phyloP scores from a whole-genome alignment of 2,797 vertebrate genomes.

The Urocyon cinereoargenteus region DNA sequence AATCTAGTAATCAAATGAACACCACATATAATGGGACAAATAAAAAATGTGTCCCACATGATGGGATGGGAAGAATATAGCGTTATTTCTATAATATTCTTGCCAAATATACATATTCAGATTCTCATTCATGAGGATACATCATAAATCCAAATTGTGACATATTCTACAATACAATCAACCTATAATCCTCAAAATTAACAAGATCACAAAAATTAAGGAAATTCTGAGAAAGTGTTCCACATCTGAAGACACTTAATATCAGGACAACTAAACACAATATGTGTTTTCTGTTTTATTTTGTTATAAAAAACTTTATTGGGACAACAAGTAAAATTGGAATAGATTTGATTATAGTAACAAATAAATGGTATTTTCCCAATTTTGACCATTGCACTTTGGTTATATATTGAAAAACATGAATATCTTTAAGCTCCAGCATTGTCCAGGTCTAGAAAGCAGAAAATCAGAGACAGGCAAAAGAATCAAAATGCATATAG shows the following conservation, averaged over 20 bases:
- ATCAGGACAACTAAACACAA: background rate
- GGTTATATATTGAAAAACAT: background rate
- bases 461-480: background rate
- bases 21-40: background rate
- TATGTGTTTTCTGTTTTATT: background rate
- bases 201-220: background rate
- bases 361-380: background rate
- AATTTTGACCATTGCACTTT: background rate
- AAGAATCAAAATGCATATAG: background rate
- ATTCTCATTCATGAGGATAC: background rate
- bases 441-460: background rate
- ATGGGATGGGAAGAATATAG: background rate
- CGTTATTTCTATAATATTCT: background rate
- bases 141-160: background rate
- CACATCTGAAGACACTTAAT: background rate
- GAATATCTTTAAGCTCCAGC: background rate
- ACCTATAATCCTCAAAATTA: background rate
- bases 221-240: background rate
- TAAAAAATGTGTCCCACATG: background rate
- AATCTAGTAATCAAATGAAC: conserved; percentile 10
- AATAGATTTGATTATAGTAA: background rate
- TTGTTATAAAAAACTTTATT: conserved; percentile 1
- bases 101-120: background rate
- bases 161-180: background rate
- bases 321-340: background rate